Evolutionary conservation across 2,888 invertebrate genomes (phyloP).

Genomic region (Cheilosia vulpina): DNA sequence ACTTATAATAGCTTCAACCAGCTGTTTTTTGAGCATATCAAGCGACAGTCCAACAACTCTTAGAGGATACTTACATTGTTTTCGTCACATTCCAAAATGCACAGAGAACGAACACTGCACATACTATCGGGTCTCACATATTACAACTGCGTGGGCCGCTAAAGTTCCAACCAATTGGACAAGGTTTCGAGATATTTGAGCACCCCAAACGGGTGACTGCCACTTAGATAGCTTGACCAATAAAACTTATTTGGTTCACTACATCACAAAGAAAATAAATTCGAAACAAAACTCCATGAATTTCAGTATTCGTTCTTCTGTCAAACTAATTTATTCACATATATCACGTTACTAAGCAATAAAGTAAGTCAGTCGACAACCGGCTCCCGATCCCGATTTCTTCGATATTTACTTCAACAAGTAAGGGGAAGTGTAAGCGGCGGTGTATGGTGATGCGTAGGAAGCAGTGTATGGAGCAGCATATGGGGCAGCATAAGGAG

Average conservation of each 20-base stretch:
- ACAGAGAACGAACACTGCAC: too few species aligned
- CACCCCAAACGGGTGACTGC: too few species aligned
- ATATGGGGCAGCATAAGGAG: constrained; percentile 79
- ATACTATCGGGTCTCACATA: too few species aligned
- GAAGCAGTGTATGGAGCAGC: constrained; percentile 77
- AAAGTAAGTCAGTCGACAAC: background rate
- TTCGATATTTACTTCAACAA: constrained; percentile 63
- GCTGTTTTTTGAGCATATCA: too few species aligned
- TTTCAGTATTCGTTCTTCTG: constrained; percentile 23
- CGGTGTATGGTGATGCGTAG: constrained; percentile 76
- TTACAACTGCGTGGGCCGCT: too few species aligned
- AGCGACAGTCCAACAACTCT: too few species aligned
- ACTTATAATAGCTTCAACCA: too few species aligned
- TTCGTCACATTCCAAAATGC: too few species aligned
- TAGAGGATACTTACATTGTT: too few species aligned
- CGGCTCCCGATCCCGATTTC: background rate
- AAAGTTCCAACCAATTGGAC: too few species aligned
- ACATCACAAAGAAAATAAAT: background rate
- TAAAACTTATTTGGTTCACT: background rate
- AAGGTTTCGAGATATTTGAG: too few species aligned
- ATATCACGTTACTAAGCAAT: background rate
- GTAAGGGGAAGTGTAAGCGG: constrained; percentile 78
- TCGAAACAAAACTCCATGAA: background rate
- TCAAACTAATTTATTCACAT: constrained; percentile 48
- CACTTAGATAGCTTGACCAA: background rate